Base-by-base conservation (phyloP, 1,140 invertebrate species). In the Lucilia cuprina region DNA sequence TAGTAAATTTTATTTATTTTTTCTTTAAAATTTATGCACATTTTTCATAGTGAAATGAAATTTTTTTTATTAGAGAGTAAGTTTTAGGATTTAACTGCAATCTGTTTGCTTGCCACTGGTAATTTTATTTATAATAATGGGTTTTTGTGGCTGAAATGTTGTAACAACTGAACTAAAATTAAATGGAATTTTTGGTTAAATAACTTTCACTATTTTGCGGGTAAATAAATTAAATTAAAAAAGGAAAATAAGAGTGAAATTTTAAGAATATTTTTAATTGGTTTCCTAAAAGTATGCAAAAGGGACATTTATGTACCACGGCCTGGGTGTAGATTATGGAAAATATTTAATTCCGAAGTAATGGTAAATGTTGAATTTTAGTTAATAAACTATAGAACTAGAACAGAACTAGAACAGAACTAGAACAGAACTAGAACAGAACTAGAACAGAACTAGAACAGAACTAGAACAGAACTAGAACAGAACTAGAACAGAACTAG, bases 121-220 rank as follows among this genome's bases (percentile, higher is more conserved):
- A 55, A 55, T 55, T 41, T 55, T 55, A 55, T 70, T 70, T 70
- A 9, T 21, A 70, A 21, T 70, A 70, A 70, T 19, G n/a, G 65
- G 65, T 70, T 70, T 70, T 12, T 70, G 65, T 70, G 65, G 65
- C 65, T 70, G 65, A 21, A 70, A 70, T 70, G 55, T 60, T 60
- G 14, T n/a, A 17, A 17, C 14, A 60, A 17, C n/a, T 60, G 55
- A n/a, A n/a, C 21, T 70, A 21, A 70, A 70, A 70, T 70, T n/a
- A 60, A 60, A n/a, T 17, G 55, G n/a, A n/a, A n/a, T 60, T 17
- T 17, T 60, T 60, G 55, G 55, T 60, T 60, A 60, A 60, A 60
- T 60, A 60, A 70, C 65, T 70, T 70, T 70, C n/a, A 70, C 19
- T 70, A 21, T 25, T 70, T 10, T 70, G 50, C 13, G 17, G 17